Percentiles rank a stretch among this genome's conserved stretches.
These are phyloP conservation scores for Formica aserva DNA, from an alignment of 2,888 invertebrate species.

Conservation along the genomic window DNA sequence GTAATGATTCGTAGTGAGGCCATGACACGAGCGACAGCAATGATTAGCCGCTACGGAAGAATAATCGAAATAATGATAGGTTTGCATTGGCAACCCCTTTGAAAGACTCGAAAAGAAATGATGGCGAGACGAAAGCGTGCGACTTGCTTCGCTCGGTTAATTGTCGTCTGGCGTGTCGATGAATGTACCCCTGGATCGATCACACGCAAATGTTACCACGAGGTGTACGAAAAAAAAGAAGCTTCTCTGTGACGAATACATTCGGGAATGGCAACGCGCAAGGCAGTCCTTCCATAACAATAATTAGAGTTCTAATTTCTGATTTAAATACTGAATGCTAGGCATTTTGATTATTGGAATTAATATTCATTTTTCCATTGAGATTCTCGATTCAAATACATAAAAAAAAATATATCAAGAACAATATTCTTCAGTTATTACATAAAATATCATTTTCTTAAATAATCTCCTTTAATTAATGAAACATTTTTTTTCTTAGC, in stretches of 20 bases:
- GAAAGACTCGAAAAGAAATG: conserved; percentile 63
- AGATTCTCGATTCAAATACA: neutral
- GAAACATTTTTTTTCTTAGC: neutral
- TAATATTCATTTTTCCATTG: neutral
- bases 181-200: conserved; percentile 71
- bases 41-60: conserved; percentile 83
- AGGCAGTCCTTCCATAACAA: neutral
- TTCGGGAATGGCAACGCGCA: neutral
- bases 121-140: conserved; percentile 59
- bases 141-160: conserved; percentile 82
- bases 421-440: neutral
- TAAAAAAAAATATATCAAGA: neutral
- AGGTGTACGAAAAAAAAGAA: conserved; percentile 71
- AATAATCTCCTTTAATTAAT: neutral
- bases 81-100: conserved; percentile 83
- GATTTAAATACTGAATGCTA: neutral
- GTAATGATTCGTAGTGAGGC: conserved; percentile 81
- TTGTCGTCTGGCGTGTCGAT: conserved; percentile 84
- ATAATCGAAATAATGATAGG: conserved; percentile 84
- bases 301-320: neutral
- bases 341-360: neutral
- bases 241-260: neutral
- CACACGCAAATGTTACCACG: conserved; percentile 84
- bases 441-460: neutral
- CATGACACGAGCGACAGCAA: conserved; percentile 82